A percentile compares a stretch with the other conserved stretches of the same genome.
Conservation (phyloP, 1,140 invertebrate species). For the Aradophagus sp. region DNA sequence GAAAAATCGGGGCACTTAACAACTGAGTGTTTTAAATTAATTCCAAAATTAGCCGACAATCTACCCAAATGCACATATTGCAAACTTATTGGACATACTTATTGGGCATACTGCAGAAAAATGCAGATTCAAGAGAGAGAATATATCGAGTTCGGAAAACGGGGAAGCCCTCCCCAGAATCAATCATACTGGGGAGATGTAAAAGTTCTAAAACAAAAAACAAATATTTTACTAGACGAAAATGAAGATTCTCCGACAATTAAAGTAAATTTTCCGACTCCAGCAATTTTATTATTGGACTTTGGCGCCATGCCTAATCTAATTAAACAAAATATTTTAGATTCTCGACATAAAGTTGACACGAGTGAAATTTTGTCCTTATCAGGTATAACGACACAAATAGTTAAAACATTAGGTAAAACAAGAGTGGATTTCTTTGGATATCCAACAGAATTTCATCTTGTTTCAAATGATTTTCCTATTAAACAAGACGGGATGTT, state of each 20-base stretch:
- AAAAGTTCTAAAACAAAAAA: neutral
- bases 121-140: too few relatives aligned
- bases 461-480: slow-evolving; percentile 6
- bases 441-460: slow-evolving; percentile 5
- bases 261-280: slow-evolving; percentile 3
- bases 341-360: neutral
- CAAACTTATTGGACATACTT: slow-evolving; percentile 1
- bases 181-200: neutral
- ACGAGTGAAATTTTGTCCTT: neutral
- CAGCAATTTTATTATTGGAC: slow-evolving; percentile 3
- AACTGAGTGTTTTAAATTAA: slow-evolving; percentile 9
- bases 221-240: neutral
- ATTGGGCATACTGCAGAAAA: too few relatives aligned
- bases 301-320: slow-evolving; percentile 8
- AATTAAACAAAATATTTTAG: slow-evolving; percentile 7
- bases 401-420: neutral
- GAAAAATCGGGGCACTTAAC: slow-evolving; percentile 4
- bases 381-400: neutral
- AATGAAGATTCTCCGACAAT: neutral
- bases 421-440: slow-evolving; percentile 6
- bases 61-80: slow-evolving; percentile 5
- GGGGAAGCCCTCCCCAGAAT: slow-evolving; percentile 1
- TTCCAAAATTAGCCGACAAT: neutral
- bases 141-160: slow-evolving; percentile 19
- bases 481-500: slow-evolving; percentile 3